These are phyloP conservation scores for Xenopus borealis DNA, from an alignment of 2,113 vertebrate genomes.

Conservation along the genomic window DNA sequence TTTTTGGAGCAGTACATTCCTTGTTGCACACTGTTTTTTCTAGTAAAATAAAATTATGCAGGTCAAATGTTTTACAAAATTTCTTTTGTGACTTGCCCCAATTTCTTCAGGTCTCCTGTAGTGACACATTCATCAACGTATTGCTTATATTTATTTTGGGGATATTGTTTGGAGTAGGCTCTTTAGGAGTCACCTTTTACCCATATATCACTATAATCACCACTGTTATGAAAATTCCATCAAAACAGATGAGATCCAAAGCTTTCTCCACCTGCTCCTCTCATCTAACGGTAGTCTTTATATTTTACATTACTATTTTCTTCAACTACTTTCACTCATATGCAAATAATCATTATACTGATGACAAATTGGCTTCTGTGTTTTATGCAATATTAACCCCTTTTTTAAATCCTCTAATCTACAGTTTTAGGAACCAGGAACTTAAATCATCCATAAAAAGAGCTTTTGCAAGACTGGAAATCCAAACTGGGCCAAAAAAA, in stretches of 20 bases:
- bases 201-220: conserved; percentile 45
- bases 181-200: conserved; percentile 47
- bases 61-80: conserved; percentile 52
- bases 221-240: conserved; percentile 39
- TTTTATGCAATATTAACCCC: conserved; percentile 47
- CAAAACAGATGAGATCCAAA: too few species aligned
- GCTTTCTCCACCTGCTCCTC: conserved; percentile 46
- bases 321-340: conserved; percentile 49
- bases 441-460: conserved; percentile 10
- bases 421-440: conserved; percentile 33
- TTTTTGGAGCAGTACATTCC: conserved; percentile 3
- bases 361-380: conserved; percentile 32
- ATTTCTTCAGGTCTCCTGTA: conserved; percentile 25
- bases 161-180: conserved; percentile 37
- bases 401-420: conserved; percentile 27
- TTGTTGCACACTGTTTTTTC: conserved; percentile 50
- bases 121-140: conserved; percentile 45
- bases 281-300: conserved; percentile 49
- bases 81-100: conserved; percentile 56
- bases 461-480: background rate
- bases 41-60: conserved; percentile 52
- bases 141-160: conserved; percentile 46
- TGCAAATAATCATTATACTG: background rate
- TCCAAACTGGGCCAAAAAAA: too few species aligned
- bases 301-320: conserved; percentile 48